Evolutionary conservation across 1,140 invertebrate genomes (phyloP).

Genomic region (Pseudomyrmex dendroicus): DNA sequence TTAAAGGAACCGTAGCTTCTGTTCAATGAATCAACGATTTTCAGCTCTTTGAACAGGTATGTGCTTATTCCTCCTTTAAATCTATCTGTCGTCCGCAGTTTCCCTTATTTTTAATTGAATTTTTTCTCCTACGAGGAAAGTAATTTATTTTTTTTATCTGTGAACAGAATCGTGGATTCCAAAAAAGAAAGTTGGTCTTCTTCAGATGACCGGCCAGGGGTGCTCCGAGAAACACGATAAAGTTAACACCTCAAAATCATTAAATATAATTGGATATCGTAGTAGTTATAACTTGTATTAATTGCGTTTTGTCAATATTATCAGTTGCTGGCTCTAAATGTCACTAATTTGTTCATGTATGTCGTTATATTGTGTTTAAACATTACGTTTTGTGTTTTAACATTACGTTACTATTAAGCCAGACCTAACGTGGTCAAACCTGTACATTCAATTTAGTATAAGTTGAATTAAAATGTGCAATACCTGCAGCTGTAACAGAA

Average conservation of each 20-base stretch:
- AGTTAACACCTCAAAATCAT: constrained; percentile 54
- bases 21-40: constrained; percentile 58
- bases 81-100: constrained; percentile 73
- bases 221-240: constrained; percentile 69
- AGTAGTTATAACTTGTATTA: too few relatives aligned
- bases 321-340: constrained; percentile 16
- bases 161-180: constrained; percentile 73
- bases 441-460: too few relatives aligned
- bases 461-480: too few relatives aligned
- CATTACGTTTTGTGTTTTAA: constrained; percentile 35
- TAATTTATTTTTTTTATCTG: constrained; percentile 76
- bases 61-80: constrained; percentile 72
- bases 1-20: too few relatives aligned
- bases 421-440: constrained; percentile 37
- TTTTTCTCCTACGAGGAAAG: constrained; percentile 71
- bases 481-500: too few relatives aligned
- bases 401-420: constrained; percentile 23
- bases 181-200: constrained; percentile 77
- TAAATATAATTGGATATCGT: constrained; percentile 3
- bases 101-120: constrained; percentile 76
- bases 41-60: constrained; percentile 47
- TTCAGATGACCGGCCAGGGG: constrained; percentile 69
- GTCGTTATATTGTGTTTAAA: too few relatives aligned
- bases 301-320: constrained; percentile 50
- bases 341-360: constrained; percentile 36